Base-by-base conservation (phyloP, 2,797 vertebrate species). In the Enteromius treurensis region DNA sequence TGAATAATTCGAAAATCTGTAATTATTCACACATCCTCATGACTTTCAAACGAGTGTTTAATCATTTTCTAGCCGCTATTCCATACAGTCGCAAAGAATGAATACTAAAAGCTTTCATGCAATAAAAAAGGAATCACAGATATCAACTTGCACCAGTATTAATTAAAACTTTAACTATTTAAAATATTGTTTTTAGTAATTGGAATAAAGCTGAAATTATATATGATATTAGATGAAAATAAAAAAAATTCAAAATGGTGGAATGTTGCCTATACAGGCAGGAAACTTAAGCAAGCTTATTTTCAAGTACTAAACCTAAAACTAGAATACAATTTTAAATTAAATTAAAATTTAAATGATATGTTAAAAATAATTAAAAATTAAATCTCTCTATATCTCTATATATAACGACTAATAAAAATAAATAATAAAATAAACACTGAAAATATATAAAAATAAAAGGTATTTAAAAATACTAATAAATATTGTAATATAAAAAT, bases 41-140 rank as follows among this genome's bases (percentile, higher is more conserved):
- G 71, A 29, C 49, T 74, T 74, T 34, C 49, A 74, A 34, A 51
- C 11, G 47, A 73, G 53, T 21, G 21, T 75, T 55, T 15, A n/a
- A 14, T 53, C 4, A 23, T 75, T 37, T 55, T 55, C 32, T 23
- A 58, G 11, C 37, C 32, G 15, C 32, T 55, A 13, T n/a, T 55
- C 14, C 10, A 55, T 55, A 29, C 32, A 55, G 1, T 15, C 37
- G 3, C 71, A 37, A 23, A 9, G 32, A 75, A 37, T 37, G 49
- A 51, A 74, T 19, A 19, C 69, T 19, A 45, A 9, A 71, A 47
- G 42, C 26, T 29, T 71, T 71, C 23, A 71, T 47, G 42, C 42
- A 47, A 49, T 26, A 64, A 45, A 45, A 65, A 64, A 62, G 26
- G 26, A 5, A 62, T 62, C 58, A 62, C 23, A 29, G 26, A 62